These are phyloP conservation scores for Eilema depressum DNA, from an alignment of 2,888 invertebrate genomes.

Conservation along the genomic window DNA sequence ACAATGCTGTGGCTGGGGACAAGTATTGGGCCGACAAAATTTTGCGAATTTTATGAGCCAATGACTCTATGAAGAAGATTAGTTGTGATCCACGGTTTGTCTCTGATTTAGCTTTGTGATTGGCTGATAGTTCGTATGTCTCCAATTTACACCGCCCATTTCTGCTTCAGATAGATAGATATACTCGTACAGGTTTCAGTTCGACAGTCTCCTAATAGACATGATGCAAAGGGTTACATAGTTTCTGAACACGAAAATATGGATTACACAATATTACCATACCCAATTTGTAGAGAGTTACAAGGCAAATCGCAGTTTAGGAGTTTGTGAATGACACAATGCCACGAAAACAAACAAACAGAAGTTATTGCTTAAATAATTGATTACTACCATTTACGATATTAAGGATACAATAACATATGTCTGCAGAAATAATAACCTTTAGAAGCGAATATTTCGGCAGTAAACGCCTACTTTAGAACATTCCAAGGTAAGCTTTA, in stretches of 20 bases:
- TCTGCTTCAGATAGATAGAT: background rate
- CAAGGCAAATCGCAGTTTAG: background rate
- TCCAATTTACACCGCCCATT: background rate
- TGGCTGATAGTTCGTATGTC: background rate
- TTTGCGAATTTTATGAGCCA: no score
- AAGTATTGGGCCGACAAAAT: no score
- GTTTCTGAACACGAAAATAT: background rate
- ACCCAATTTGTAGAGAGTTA: background rate
- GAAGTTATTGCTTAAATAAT: conserved; percentile 13
- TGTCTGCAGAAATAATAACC: conserved; percentile 19
- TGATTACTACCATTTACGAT: conserved; percentile 8
- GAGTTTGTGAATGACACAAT: conserved; percentile 2
- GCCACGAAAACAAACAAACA: background rate
- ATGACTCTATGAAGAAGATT: no score
- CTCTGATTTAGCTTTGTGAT: background rate
- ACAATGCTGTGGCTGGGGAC: no score
- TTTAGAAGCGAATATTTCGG: conserved; percentile 28
- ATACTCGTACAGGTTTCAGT: background rate
- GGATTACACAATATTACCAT: background rate
- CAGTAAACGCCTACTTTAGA: conserved; percentile 25
- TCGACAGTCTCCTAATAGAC: background rate
- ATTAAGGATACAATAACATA: conserved; percentile 10
- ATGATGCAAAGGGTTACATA: background rate
- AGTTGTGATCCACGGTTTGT: background rate
- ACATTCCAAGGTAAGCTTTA: background rate